A percentile compares a stretch with the other conserved stretches of the same genome.
Evolutionary conservation across 1,140 invertebrate species (phyloP).

Genomic region (Cydia splendana): DNA sequence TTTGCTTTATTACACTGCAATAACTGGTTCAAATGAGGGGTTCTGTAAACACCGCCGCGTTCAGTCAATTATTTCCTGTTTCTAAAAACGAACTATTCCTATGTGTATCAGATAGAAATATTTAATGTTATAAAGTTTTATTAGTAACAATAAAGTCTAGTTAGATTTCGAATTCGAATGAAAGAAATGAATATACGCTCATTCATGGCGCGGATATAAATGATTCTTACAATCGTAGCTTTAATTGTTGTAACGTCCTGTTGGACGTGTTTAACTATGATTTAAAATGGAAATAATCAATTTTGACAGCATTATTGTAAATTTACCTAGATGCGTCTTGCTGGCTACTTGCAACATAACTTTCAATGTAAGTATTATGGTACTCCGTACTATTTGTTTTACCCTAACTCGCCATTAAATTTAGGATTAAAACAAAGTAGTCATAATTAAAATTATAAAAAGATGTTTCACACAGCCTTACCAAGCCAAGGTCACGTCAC

Average conservation of each 20-base stretch:
- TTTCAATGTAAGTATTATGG: no score
- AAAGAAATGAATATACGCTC: constrained; percentile 39
- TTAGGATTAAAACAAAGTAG: no score
- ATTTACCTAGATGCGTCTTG: no score
- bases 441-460: no score
- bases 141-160: not conserved
- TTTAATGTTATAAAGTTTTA: not conserved
- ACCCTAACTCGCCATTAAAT: no score
- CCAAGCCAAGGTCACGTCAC: no score
- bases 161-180: constrained; percentile 30
- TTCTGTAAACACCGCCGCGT: constrained; percentile 21
- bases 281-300: not conserved
- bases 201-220: constrained; percentile 41
- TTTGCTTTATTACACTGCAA: constrained; percentile 45
- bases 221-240: constrained; percentile 43
- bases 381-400: no score
- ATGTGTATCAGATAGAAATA: not conserved
- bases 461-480: no score
- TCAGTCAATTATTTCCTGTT: not conserved
- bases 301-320: no score
- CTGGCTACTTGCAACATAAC: no score
- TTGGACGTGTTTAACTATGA: not conserved
- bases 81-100: not conserved
- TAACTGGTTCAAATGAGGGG: constrained; percentile 32
- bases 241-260: constrained; percentile 38